Base-by-base conservation (phyloP, 2,113 vertebrate genomes). In the Mus spicilegus region DNA sequence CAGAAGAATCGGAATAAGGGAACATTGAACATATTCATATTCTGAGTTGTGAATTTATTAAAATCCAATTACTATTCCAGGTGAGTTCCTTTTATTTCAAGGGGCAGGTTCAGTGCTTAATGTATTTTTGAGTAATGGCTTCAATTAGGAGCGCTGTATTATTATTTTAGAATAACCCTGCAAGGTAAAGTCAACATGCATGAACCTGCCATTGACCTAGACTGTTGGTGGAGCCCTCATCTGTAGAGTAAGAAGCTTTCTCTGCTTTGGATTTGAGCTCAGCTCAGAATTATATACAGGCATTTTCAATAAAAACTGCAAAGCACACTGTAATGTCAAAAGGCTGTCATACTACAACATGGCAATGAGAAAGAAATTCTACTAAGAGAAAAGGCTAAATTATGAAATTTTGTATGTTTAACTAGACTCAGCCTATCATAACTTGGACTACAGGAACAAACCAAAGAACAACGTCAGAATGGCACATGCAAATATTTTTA, bases 31-130 rank as follows among this genome's bases (percentile, higher is more conserved):
- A 85, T 76, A 92, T 84, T 96, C 87, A 90, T 16, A 91, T 84
- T 87, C 46, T 72, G 82, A 93, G 73, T 73, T 0, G 17, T 92
- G 88, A 86, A 95, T 86, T 91, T 94, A 96, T 96, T 93, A 86
- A 86, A 84, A 86, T 87, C 16, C 16, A 77, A 69, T 95, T 93
- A 76, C 76, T 75, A 92, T 92, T 95, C 81, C 78, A 92, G 51
- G 8, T 85, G 54, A 80, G 36, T 49, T 80, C 86, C 94, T 92
- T 80, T 85, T 51, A 95, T 93, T 91, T 90, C 24, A 88, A 92
- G 11, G 51, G 65, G 26, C 3, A 36, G 5, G 14, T 12, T 51
- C 26, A 75, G 28, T 51, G 42, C 19, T 61, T 75, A 30, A 26
- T 81, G 28, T 76, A 82, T 54, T 75, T 84, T 87, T 67, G 65